Percentiles rank a stretch among this genome's conserved stretches.
Conservation (phyloP, 2,797 vertebrate genomes). For the Brachyrhaphis roseni region DNA sequence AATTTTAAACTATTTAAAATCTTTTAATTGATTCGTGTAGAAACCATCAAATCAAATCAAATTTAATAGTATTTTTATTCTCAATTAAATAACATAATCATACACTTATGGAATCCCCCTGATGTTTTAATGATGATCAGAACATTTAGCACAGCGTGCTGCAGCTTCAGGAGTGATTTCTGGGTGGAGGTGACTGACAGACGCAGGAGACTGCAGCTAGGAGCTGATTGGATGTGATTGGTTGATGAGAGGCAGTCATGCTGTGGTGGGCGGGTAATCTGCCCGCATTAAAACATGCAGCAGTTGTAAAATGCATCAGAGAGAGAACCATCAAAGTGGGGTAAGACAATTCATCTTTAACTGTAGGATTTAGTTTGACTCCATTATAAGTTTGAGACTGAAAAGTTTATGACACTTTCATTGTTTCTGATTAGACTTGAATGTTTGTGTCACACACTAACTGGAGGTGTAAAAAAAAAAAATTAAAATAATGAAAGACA, state of each 20-base stretch:
- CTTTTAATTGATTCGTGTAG: background rate
- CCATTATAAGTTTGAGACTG: background rate
- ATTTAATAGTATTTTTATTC: background rate
- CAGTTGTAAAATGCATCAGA: constrained; percentile 70
- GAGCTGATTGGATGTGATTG: constrained; percentile 71
- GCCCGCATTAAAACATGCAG: constrained; percentile 76
- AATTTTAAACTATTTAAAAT: background rate
- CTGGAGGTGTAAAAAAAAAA: background rate
- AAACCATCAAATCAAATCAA: background rate
- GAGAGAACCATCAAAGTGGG: constrained; percentile 64
- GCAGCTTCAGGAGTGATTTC: constrained; percentile 13
- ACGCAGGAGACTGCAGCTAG: constrained; percentile 78
- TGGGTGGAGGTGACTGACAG: constrained; percentile 70
- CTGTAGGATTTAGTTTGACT: background rate
- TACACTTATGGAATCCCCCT: background rate
- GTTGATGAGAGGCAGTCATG: constrained; percentile 66
- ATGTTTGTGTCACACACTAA: background rate
- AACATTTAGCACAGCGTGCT: background rate
- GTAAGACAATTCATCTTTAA: constrained; percentile 69
- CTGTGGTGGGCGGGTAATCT: constrained; percentile 68
- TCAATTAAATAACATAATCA: background rate
- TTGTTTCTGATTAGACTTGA: background rate
- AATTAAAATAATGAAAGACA: too few species aligned
- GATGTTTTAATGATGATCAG: background rate
- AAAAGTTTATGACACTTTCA: background rate